Evolutionary conservation across 2,888 invertebrate species (phyloP).

Genomic region (Philhelius pedissequus): DNA sequence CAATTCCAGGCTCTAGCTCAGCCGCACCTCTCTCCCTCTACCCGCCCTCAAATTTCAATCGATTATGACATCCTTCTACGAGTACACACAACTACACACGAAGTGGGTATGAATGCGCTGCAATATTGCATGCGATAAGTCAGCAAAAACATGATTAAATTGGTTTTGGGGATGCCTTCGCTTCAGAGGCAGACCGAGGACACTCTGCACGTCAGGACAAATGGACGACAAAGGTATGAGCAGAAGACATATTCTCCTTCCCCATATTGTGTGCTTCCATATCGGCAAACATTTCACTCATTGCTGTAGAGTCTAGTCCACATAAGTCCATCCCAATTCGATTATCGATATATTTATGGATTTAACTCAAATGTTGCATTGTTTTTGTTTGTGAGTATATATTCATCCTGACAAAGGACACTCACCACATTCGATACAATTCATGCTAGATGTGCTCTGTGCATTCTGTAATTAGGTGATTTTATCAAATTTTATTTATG

Average conservation of each 20-base stretch:
- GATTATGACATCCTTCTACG: slow-evolving; percentile 58
- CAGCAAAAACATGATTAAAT: slow-evolving; percentile 68
- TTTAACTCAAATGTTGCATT: slow-evolving; percentile 69
- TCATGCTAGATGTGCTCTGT: slow-evolving; percentile 56
- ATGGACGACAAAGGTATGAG: background rate
- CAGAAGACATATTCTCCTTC: background rate
- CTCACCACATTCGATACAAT: background rate
- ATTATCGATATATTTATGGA: slow-evolving; percentile 75
- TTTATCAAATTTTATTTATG: slow-evolving; percentile 72
- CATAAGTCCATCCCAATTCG: slow-evolving; percentile 68
- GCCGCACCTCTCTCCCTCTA: background rate
- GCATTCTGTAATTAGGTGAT: slow-evolving; percentile 73
- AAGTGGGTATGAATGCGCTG: slow-evolving; percentile 46
- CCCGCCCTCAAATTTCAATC: slow-evolving; percentile 28
- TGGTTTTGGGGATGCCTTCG: slow-evolving; percentile 53
- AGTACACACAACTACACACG: background rate
- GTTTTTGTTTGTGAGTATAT: slow-evolving; percentile 25
- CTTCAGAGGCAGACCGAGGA: background rate
- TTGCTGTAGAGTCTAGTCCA: slow-evolving; percentile 53
- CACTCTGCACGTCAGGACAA: background rate
- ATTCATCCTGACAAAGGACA: slow-evolving; percentile 21
- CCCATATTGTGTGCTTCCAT: slow-evolving; percentile 4
- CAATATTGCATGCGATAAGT: slow-evolving; percentile 66
- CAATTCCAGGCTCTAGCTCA: background rate
- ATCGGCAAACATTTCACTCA: slow-evolving; percentile 49